phyloP scores from a whole-genome alignment of 1,140 invertebrate species.

The Zaprionus camerounensis region DNA sequence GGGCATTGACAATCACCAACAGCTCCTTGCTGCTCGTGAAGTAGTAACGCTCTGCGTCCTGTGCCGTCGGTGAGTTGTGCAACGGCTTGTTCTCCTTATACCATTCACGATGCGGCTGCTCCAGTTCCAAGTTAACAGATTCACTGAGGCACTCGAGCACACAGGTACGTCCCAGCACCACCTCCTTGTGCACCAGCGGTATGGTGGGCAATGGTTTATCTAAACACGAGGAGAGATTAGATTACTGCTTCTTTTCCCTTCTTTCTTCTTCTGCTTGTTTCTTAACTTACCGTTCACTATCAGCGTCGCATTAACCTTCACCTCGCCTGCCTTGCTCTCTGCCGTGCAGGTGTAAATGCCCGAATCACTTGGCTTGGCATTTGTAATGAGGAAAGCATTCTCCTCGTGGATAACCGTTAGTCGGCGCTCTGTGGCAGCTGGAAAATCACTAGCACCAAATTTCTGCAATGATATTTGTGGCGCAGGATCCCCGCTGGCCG shows the following conservation, averaged over 20 bases:
- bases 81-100: slow-evolving; percentile 90
- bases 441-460: slow-evolving; percentile 97
- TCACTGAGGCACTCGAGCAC: slow-evolving; percentile 95
- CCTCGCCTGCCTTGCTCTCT: slow-evolving; percentile 93
- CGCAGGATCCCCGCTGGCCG: slow-evolving; percentile 93
- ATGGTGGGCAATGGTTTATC: slow-evolving; percentile 91
- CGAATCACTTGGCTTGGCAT: slow-evolving; percentile 94
- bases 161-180: slow-evolving; percentile 90
- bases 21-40: slow-evolving; percentile 94
- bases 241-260: background rate
- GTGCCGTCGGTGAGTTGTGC: slow-evolving; percentile 88
- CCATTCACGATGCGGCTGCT: slow-evolving; percentile 94
- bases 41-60: slow-evolving; percentile 87
- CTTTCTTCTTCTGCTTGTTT: background rate
- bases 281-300: slow-evolving; percentile 90
- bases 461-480: slow-evolving; percentile 97
- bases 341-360: slow-evolving; percentile 98
- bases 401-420: slow-evolving; percentile 97
- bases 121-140: slow-evolving; percentile 84
- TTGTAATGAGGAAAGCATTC: slow-evolving; percentile 95
- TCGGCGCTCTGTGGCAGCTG: slow-evolving; percentile 95
- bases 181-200: slow-evolving; percentile 92
- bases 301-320: slow-evolving; percentile 94
- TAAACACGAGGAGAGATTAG: slow-evolving; percentile 46
- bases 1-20: slow-evolving; percentile 93